Evolutionary conservation across 2,113 vertebrate species (phyloP).

Genomic region (Tichodroma muraria): DNA sequence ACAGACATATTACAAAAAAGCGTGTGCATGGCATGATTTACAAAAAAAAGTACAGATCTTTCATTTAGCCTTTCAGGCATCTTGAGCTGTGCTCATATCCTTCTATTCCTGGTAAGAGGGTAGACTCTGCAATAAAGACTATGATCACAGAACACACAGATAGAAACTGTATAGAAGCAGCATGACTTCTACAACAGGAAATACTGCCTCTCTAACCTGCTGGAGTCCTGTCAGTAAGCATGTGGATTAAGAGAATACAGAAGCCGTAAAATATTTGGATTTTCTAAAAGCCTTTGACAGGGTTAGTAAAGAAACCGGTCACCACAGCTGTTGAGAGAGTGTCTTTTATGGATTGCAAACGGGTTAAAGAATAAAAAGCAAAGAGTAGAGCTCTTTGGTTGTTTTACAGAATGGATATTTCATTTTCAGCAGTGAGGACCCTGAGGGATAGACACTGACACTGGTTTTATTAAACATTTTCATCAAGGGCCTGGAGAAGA

Average conservation of each 20-base stretch:
- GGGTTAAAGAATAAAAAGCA: not conserved
- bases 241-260: not conserved
- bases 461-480: not conserved
- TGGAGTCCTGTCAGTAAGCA: not conserved
- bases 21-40: constrained; percentile 62
- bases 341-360: not conserved
- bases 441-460: not conserved
- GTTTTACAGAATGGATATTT: not conserved
- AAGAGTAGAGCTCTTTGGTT: not conserved
- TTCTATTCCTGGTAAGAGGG: not conserved
- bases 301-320: not conserved
- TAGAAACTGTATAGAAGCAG: not conserved
- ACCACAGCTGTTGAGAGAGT: not conserved
- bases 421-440: not conserved
- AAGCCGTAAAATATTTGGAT: not conserved
- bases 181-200: not conserved
- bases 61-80: constrained; percentile 6
- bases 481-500: not conserved
- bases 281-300: not conserved
- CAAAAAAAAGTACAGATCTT: constrained; percentile 58
- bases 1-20: constrained; percentile 57
- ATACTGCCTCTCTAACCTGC: not conserved
- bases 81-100: not conserved
- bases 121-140: not conserved
- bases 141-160: not conserved